Percentiles rank a stretch among this genome's conserved stretches.
These are phyloP conservation scores for Melinaea marsaeus DNA, from an alignment of 2,888 invertebrate species.

Conservation along the genomic window DNA sequence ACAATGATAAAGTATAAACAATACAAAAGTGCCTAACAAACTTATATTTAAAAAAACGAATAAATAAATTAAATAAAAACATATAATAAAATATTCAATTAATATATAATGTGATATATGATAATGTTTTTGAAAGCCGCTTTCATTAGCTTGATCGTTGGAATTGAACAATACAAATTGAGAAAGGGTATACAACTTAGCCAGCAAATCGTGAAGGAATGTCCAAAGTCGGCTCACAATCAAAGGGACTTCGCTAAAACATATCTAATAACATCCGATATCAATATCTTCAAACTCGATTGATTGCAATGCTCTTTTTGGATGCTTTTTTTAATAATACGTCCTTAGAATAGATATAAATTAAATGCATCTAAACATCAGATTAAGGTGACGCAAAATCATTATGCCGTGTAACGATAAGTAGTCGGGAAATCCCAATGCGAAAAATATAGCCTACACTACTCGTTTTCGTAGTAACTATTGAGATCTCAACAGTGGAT, in stretches of 20 bases:
- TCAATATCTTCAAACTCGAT: slow-evolving; percentile 45
- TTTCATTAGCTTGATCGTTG: slow-evolving; percentile 48
- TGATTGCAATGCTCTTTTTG: slow-evolving; percentile 39
- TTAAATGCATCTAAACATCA: slow-evolving; percentile 15
- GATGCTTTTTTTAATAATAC: slow-evolving; percentile 27
- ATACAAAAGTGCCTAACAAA: not conserved
- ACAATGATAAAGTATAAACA: not conserved
- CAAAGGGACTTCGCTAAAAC: slow-evolving; percentile 70
- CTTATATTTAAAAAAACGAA: not conserved
- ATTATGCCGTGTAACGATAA: slow-evolving; percentile 37
- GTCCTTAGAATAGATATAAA: slow-evolving; percentile 27
- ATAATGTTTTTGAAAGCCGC: slow-evolving; percentile 24
- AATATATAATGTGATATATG: not conserved
- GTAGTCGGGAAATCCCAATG: slow-evolving; percentile 58
- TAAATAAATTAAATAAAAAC: not conserved
- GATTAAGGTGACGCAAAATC: slow-evolving; percentile 24
- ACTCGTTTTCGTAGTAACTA: slow-evolving; percentile 57
- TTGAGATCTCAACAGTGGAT: slow-evolving; percentile 51
- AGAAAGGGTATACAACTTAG: slow-evolving; percentile 39
- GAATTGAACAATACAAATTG: slow-evolving; percentile 47
- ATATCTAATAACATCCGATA: slow-evolving; percentile 58
- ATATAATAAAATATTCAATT: not conserved
- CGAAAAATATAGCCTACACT: slow-evolving; percentile 44
- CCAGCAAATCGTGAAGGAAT: slow-evolving; percentile 67
- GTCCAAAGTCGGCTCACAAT: slow-evolving; percentile 63